Conservation (phyloP, 2,888 invertebrate genomes). For the Plagodis pulveraria region DNA sequence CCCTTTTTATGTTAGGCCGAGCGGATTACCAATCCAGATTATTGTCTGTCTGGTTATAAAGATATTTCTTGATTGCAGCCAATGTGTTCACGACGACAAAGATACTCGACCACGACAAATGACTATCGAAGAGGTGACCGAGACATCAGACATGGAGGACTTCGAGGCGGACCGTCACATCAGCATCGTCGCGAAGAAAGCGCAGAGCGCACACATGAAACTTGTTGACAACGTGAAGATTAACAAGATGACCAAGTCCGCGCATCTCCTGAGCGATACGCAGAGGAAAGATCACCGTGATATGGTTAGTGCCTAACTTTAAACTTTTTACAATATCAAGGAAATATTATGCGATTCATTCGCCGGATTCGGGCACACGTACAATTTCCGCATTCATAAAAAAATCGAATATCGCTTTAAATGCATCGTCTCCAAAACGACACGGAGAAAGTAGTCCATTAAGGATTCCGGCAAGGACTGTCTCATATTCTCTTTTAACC, state of each 20-base stretch:
- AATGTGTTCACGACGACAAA: conserved; percentile 44
- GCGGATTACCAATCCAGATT: too few relatives aligned
- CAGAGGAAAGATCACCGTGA: conserved; percentile 48
- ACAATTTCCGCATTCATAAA: too few relatives aligned
- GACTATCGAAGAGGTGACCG: conserved; percentile 40
- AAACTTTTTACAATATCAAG: too few relatives aligned
- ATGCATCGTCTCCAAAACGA: too few relatives aligned
- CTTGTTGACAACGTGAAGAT: conserved; percentile 50
- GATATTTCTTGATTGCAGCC: conserved; percentile 32
- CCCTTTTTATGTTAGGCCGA: too few relatives aligned
- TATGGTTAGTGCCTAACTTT: conserved; percentile 46
- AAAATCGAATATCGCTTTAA: too few relatives aligned
- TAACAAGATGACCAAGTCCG: conserved; percentile 73
- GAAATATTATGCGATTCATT: too few relatives aligned
- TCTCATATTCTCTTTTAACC: too few relatives aligned
- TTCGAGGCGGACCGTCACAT: conserved; percentile 48
- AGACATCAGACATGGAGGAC: conserved; percentile 44
- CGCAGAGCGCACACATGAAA: conserved; percentile 68
- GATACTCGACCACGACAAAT: conserved; percentile 34
- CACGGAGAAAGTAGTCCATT: too few relatives aligned
- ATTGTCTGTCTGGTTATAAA: background rate
- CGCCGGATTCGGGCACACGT: too few relatives aligned
- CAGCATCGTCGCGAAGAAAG: conserved; percentile 65
- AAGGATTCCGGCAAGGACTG: too few relatives aligned
- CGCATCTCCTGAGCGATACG: conserved; percentile 65